Base-by-base conservation (phyloP, 2,113 vertebrate species). In the Gnathonemus echidnorhynchus region DNA sequence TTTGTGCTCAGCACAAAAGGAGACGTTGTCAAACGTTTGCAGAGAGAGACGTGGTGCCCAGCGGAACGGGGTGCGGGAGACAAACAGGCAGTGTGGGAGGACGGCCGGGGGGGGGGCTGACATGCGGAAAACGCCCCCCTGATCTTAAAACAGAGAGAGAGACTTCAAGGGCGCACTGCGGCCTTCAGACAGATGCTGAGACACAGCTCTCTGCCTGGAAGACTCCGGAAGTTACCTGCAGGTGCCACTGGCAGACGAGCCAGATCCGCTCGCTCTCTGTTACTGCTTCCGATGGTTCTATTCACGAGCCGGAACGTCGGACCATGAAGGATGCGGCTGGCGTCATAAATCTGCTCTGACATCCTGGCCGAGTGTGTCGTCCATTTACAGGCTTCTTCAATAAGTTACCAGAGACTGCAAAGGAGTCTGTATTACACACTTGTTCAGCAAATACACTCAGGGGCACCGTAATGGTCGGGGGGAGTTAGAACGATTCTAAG, bases 1-100 rank as follows among this genome's bases (percentile, higher is more conserved):
- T 53, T 87, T 87, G 86, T 87, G 13, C 15, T 56, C 27, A 56
- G 86, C n/a, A 87, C 86, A 87, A 87, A 87, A 87, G 86, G 50
- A 87, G 27, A 53, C 11, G 1, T 53, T 87, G 86, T 53, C 31
- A 19, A 35, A 49, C 49, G 49, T 27, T 86, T 31, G 45, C 24
- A 50, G 62, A 27, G 62, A 70, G n/a, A 70, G 62, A 70, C 62
- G 10, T 13, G 62, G 62, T 27, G n/a, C 62, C 62, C 62, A 3
- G 27, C n/a, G 62, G 62, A 11, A 70, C 9, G 2, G n/a, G n/a
- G n/a, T 70, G 10, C 62, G 9, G 62, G 35, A 39, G 5, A 17
- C 74, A 42, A 80, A 80, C 35, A 80, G 35, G 35, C 74, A 80
- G 74, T 39, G 35, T n/a, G 35, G 13, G 74, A 17, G 17, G 74